Evolutionary conservation across 2,797 vertebrate species (phyloP).

Genomic region (Micrastur ruficollis): DNA sequence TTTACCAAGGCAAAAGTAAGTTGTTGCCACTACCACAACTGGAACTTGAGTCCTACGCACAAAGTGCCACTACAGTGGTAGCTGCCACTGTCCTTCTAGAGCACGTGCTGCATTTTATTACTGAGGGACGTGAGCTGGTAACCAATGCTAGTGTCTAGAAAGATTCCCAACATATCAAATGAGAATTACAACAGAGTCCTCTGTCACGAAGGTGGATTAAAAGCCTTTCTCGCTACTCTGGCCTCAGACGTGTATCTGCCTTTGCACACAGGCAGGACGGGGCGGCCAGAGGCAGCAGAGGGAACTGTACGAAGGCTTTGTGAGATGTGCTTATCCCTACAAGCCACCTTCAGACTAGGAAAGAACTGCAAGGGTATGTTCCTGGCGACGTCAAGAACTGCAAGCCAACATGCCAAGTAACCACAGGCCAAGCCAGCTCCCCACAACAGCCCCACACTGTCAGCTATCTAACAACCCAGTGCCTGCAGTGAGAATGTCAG

Average conservation of each 20-base stretch:
- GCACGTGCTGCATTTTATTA: background rate
- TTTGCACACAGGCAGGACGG: background rate
- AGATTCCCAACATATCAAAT: background rate
- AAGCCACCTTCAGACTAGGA: background rate
- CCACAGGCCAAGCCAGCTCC: background rate
- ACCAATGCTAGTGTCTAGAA: background rate
- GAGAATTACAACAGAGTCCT: background rate
- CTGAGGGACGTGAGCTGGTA: background rate
- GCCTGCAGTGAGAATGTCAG: background rate
- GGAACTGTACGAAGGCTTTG: background rate
- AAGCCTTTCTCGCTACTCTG: background rate
- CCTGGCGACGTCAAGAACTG: background rate
- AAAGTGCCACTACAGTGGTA: background rate
- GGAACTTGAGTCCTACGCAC: background rate
- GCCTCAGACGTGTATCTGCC: background rate
- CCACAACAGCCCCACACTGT: background rate
- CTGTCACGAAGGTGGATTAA: background rate
- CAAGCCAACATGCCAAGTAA: background rate
- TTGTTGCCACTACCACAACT: background rate
- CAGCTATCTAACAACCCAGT: background rate
- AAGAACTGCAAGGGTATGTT: background rate
- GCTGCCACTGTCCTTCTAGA: background rate
- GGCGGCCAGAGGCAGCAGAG: constrained; percentile 13
- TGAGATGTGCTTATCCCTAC: background rate
- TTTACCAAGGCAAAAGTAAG: background rate